A percentile compares a stretch with the other conserved stretches of the same genome.
phyloP scores from a whole-genome alignment of 2,888 invertebrate genomes.

The Spicauda simplicius region DNA sequence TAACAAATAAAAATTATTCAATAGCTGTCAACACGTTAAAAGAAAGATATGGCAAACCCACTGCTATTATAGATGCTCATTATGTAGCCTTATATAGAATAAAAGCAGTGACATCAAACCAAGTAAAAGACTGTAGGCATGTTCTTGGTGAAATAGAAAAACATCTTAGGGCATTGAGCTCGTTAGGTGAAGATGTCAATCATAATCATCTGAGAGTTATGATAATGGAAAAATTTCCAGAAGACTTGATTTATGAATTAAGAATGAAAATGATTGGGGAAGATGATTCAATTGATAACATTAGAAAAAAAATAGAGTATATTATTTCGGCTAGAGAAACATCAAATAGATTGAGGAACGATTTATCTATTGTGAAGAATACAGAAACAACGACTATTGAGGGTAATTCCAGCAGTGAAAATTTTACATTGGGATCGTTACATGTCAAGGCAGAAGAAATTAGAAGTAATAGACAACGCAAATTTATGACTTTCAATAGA shows the following conservation, averaged over 20 bases:
- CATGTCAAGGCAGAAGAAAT: slow-evolving; percentile 14
- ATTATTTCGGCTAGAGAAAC: slow-evolving; percentile 39
- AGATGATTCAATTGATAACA: slow-evolving; percentile 31
- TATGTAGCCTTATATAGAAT: slow-evolving; percentile 42
- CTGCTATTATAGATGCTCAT: slow-evolving; percentile 41
- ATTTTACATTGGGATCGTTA: slow-evolving; percentile 28
- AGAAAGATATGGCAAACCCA: slow-evolving; percentile 38
- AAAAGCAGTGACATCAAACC: slow-evolving; percentile 19
- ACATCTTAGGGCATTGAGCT: slow-evolving; percentile 42
- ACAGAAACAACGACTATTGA: not conserved
- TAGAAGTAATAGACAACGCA: not conserved
- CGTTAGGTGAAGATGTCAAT: slow-evolving; percentile 45
- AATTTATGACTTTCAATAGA: too few species aligned
- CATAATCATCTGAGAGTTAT: slow-evolving; percentile 40
- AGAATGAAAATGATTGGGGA: slow-evolving; percentile 34
- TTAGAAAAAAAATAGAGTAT: slow-evolving; percentile 32
- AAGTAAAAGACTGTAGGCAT: slow-evolving; percentile 31
- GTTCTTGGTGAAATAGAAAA: slow-evolving; percentile 43
- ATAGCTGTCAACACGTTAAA: slow-evolving; percentile 41
- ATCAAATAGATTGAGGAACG: slow-evolving; percentile 25
- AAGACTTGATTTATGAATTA: slow-evolving; percentile 39
- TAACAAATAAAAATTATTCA: slow-evolving; percentile 40
- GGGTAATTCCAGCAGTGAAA: slow-evolving; percentile 3
- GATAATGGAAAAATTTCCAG: slow-evolving; percentile 39
- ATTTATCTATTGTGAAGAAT: not conserved